Evolutionary conservation across 2,888 invertebrate genomes (phyloP).

Genomic region (Osmoderma eremita): DNA sequence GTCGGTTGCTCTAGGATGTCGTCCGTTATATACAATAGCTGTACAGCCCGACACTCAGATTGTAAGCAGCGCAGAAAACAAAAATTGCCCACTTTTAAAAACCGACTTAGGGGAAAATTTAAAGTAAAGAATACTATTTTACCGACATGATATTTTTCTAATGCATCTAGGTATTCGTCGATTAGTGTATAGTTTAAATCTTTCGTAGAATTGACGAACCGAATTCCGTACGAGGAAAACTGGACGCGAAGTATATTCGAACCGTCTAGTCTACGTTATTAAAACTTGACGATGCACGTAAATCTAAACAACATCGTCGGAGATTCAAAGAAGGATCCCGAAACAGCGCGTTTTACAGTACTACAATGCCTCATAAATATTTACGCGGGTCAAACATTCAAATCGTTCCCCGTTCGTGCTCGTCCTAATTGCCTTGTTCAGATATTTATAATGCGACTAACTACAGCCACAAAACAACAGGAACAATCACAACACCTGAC

Average conservation of each 20-base stretch:
- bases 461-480: conserved; percentile 11
- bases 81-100: no score
- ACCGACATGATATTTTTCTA: no score
- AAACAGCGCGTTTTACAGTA: conserved; percentile 4
- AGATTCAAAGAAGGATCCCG: conserved; percentile 19
- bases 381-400: conserved; percentile 32
- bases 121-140: no score
- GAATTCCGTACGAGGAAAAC: no score
- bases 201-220: no score
- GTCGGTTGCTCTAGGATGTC: no score
- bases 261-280: background rate
- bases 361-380: conserved; percentile 35
- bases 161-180: no score
- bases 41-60: no score
- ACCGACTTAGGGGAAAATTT: no score
- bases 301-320: conserved; percentile 26
- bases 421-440: conserved; percentile 32
- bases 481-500: conserved; percentile 21
- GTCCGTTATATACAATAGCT: no score
- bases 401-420: conserved; percentile 15
- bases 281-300: conserved; percentile 2
- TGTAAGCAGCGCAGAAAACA: no score
- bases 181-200: no score
- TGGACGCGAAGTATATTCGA: background rate
- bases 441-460: conserved; percentile 14